A percentile compares a stretch with the other conserved stretches of the same genome.
These are phyloP conservation scores for Atethmia centrago DNA, from an alignment of 2,888 invertebrate species.

Conservation along the genomic window DNA sequence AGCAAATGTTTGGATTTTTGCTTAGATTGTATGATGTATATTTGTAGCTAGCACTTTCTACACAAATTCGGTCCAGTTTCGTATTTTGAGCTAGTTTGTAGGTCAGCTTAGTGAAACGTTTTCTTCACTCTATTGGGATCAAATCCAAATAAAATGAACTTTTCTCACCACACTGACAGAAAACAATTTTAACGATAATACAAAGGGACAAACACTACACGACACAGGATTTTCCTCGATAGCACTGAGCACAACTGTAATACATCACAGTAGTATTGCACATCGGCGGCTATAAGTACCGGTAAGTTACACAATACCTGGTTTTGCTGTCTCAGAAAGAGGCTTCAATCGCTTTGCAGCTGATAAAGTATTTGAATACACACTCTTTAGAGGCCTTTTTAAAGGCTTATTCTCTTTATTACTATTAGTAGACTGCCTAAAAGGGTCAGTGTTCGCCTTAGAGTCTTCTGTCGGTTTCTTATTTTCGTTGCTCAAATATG, in stretches of 20 bases:
- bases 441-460: slow-evolving; percentile 74
- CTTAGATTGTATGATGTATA: neutral
- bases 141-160: slow-evolving; percentile 10
- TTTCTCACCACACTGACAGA: slow-evolving; percentile 16
- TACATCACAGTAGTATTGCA: slow-evolving; percentile 48
- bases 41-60: neutral
- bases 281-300: slow-evolving; percentile 56
- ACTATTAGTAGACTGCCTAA: slow-evolving; percentile 70
- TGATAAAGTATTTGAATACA: slow-evolving; percentile 83
- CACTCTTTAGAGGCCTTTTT: slow-evolving; percentile 82
- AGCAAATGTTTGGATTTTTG: slow-evolving; percentile 4
- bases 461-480: slow-evolving; percentile 73
- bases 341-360: slow-evolving; percentile 86
- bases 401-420: slow-evolving; percentile 86
- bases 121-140: neutral
- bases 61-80: neutral
- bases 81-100: neutral
- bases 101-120: neutral
- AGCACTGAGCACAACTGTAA: slow-evolving; percentile 38
- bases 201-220: slow-evolving; percentile 18
- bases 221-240: slow-evolving; percentile 19
- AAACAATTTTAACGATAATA: neutral
- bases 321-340: slow-evolving; percentile 76
- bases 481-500: slow-evolving; percentile 82
- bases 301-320: slow-evolving; percentile 78